These are phyloP conservation scores for Aphrophora alni DNA, from an alignment of 2,888 invertebrate genomes.

Conservation along the genomic window DNA sequence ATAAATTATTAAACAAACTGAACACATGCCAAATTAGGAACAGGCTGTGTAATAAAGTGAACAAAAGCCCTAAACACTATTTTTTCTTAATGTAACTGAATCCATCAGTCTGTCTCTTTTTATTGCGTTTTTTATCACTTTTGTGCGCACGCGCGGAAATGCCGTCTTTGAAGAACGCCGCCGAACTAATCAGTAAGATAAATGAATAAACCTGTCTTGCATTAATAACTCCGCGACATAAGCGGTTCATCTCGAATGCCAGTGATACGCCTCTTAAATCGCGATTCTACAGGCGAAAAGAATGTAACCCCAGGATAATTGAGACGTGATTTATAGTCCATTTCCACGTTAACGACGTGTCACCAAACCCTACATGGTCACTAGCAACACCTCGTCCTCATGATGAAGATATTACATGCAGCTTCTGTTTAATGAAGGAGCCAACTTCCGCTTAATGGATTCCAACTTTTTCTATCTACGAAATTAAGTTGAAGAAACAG, in stretches of 20 bases:
- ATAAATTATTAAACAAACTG: neutral
- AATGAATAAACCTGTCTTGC: neutral
- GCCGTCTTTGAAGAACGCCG: neutral
- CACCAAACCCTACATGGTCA: neutral
- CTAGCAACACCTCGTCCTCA: neutral
- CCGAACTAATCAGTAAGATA: neutral
- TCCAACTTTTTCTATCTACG: neutral
- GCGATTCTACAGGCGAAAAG: neutral
- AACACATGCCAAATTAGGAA: neutral
- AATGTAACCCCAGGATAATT: neutral
- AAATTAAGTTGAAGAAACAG: neutral
- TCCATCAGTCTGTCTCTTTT: neutral
- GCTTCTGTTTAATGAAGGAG: slow-evolving; percentile 2
- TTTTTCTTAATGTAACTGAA: neutral
- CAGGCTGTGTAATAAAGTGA: neutral
- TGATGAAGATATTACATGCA: neutral
- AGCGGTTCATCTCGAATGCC: neutral
- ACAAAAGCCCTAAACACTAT: neutral
- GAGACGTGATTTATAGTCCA: neutral
- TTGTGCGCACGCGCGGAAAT: neutral
- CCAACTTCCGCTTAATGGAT: neutral
- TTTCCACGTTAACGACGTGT: neutral
- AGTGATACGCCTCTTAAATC: neutral
- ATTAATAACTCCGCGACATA: neutral
- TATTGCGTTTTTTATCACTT: neutral